Percentiles rank a stretch among this genome's conserved stretches.
phyloP scores from a whole-genome alignment of 2,113 vertebrate genomes.

The Panurus biarmicus region DNA sequence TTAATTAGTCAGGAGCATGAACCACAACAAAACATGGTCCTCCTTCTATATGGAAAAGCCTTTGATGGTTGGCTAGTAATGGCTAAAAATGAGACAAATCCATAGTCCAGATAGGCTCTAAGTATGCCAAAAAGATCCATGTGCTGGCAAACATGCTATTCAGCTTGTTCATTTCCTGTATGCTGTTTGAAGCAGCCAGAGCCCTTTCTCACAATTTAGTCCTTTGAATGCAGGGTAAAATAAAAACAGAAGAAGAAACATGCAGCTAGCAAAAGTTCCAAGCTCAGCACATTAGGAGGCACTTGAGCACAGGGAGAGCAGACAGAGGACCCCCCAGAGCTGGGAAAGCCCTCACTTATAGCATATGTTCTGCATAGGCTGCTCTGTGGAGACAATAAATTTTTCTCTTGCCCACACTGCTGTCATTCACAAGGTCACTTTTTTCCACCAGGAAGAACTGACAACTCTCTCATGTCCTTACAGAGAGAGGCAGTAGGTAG shows the following conservation, averaged over 20 bases:
- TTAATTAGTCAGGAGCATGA: not conserved
- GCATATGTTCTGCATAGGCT: not conserved
- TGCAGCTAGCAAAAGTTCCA: not conserved
- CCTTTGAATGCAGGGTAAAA: slow-evolving; percentile 37
- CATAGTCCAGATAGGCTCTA: not conserved
- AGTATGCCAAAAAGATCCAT: not conserved
- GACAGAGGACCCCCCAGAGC: not conserved
- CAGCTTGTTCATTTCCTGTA: slow-evolving; percentile 34
- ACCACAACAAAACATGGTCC: not conserved
- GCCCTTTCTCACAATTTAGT: not conserved
- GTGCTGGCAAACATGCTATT: not conserved
- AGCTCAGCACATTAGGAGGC: not conserved
- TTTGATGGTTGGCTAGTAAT: slow-evolving; percentile 25
- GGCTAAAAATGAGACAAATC: not conserved
- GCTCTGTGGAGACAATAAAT: not conserved
- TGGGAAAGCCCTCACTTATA: not conserved
- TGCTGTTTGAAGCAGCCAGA: not conserved
- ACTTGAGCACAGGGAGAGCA: not conserved
- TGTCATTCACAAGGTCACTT: not conserved
- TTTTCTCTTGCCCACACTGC: not conserved
- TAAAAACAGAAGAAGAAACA: slow-evolving; percentile 33
- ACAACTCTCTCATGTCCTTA: not conserved
- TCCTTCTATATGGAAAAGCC: not conserved
- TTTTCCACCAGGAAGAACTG: not conserved
- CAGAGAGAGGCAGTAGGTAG: not conserved